Evolutionary conservation across 2,797 vertebrate species (phyloP).

Genomic region (Manis javanica): DNA sequence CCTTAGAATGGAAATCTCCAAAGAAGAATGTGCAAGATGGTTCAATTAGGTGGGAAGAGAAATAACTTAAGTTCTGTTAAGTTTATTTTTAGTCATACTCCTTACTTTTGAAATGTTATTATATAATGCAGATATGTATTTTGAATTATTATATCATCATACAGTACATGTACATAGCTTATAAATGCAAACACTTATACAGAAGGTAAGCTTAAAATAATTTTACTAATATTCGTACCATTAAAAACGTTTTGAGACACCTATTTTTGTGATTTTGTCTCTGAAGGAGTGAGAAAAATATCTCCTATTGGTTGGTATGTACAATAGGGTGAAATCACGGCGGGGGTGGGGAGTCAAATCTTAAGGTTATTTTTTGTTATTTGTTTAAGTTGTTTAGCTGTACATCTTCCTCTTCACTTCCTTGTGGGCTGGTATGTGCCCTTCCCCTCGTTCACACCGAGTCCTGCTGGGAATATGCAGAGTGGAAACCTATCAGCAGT

Average conservation of each 20-base stretch:
- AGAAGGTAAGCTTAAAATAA: not conserved
- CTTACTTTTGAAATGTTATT: not conserved
- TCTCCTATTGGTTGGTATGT: not conserved
- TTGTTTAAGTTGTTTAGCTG: not conserved
- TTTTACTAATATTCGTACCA: not conserved
- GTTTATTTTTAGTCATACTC: not conserved
- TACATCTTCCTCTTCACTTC: not conserved
- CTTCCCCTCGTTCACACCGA: not conserved
- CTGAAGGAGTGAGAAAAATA: not conserved
- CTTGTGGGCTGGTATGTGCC: not conserved
- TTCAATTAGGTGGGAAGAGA: not conserved
- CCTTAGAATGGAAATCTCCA: not conserved
- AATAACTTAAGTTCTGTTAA: not conserved
- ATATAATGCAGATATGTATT: not conserved
- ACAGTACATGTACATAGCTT: not conserved
- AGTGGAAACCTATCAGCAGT: not conserved
- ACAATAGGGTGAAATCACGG: not conserved
- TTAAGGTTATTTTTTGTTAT: not conserved
- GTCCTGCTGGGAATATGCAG: not conserved
- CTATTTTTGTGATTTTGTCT: not conserved
- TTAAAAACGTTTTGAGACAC: not conserved
- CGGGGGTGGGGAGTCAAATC: not conserved
- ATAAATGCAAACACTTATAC: not conserved
- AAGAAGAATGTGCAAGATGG: not conserved
- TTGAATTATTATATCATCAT: not conserved